Evolutionary conservation across 2,113 vertebrate species (phyloP).

Genomic region (Chroicocephalus ridibundus): DNA sequence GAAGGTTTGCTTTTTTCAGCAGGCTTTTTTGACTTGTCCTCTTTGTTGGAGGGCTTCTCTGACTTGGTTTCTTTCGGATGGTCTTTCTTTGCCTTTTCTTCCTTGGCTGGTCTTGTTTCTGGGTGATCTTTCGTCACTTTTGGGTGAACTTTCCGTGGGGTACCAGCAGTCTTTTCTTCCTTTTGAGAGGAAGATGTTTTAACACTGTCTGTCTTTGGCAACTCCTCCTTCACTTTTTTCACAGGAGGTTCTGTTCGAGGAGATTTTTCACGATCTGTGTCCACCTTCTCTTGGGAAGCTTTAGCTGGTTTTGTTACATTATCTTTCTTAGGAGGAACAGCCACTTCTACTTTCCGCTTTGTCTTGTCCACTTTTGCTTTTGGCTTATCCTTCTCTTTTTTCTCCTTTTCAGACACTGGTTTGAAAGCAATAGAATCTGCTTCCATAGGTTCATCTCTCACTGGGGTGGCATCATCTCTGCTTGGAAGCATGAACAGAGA

Average conservation of each 20-base stretch:
- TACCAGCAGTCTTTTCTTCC: conserved; percentile 76
- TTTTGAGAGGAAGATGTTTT: conserved; percentile 78
- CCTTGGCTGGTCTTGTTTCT: conserved; percentile 77
- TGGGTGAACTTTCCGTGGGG: conserved; percentile 78
- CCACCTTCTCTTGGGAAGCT: conserved; percentile 77
- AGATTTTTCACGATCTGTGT: conserved; percentile 77
- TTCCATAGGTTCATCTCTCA: conserved; percentile 97
- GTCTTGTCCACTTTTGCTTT: conserved; percentile 81
- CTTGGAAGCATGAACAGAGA: conserved; percentile 71
- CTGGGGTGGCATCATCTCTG: conserved; percentile 91
- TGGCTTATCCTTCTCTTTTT: conserved; percentile 77
- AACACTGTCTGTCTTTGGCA: conserved; percentile 72
- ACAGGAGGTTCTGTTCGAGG: conserved; percentile 71
- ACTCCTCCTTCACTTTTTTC: conserved; percentile 83
- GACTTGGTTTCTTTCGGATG: conserved; percentile 75
- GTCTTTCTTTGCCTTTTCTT: conserved; percentile 79
- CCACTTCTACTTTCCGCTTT: conserved; percentile 81
- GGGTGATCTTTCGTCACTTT: conserved; percentile 79
- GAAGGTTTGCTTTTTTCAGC: conserved; percentile 75
- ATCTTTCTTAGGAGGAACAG: conserved; percentile 80
- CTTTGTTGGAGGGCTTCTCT: conserved; percentile 75
- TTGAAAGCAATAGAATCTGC: conserved; percentile 80
- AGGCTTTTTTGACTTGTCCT: conserved; percentile 79
- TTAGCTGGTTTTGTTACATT: conserved; percentile 71
- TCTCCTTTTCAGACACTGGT: conserved; percentile 81